phyloP scores from a whole-genome alignment of 1,140 invertebrate genomes.

The Lethrus apterus region DNA sequence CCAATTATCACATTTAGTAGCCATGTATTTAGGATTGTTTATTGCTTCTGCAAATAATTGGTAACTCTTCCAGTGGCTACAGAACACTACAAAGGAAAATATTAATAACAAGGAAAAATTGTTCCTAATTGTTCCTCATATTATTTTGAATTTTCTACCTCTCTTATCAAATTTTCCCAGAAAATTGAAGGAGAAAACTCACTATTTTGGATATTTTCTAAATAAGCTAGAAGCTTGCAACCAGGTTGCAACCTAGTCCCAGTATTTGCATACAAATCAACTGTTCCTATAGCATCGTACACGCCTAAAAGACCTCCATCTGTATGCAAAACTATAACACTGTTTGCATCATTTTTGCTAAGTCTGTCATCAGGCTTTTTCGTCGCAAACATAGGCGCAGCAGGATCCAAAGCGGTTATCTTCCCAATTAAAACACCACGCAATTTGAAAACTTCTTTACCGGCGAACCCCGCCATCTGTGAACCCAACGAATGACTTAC shows the following conservation, averaged over 20 bases:
- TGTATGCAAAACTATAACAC: constrained; percentile 68
- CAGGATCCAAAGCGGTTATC: constrained; percentile 65
- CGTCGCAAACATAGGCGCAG: constrained; percentile 55
- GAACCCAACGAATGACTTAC: constrained; percentile 68
- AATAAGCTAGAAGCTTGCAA: constrained; percentile 33
- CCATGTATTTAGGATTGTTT: neutral
- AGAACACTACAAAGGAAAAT: neutral
- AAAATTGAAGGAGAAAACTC: too few species aligned
- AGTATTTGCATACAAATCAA: constrained; percentile 75
- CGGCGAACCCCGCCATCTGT: constrained; percentile 64
- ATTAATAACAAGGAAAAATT: neutral
- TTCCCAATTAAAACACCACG: constrained; percentile 27
- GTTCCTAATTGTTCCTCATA: too few species aligned
- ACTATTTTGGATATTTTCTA: neutral
- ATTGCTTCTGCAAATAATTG: neutral
- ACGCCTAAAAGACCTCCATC: constrained; percentile 50
- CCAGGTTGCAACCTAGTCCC: constrained; percentile 51
- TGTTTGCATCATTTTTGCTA: constrained; percentile 55
- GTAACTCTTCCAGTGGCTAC: neutral
- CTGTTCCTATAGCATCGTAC: constrained; percentile 51
- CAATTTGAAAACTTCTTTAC: constrained; percentile 37
- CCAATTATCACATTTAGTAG: neutral
- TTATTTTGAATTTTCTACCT: too few species aligned
- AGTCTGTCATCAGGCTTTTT: constrained; percentile 40
- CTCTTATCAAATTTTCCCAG: too few species aligned